Evolutionary conservation across 2,797 vertebrate genomes (phyloP), one percentile per base, ranked within the genome.

Genomic region (Anabas testudineus): DNA sequence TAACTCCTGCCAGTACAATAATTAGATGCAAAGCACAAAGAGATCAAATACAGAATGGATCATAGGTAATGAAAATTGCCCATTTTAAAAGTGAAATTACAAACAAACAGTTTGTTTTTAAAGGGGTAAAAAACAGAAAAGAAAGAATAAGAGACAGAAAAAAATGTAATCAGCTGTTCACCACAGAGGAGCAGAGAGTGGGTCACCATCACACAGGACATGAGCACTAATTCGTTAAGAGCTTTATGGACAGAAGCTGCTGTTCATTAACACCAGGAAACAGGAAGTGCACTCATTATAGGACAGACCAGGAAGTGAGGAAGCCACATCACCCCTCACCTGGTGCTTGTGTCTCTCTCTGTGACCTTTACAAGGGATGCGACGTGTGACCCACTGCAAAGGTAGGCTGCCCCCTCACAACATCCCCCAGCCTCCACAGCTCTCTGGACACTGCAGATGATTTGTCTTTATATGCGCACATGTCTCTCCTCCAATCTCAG

Each of bases 381-480:
- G 97, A 83, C 97, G 96, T 80, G 97, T 99, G 97, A 99, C 95
- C 22, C 97, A 98, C 95, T 98, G 97, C 95, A 97, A 98, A 99
- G 98, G 98, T 99, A 98, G 96, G 97, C 91, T 61, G 96, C 91
- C 61, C 36, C 60, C 56, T 47, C 65, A 22, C 5, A 26, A 47
- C 18, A 18, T 19, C 56, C 68, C 43, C 19, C 7, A 1, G 56
- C 41, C 80, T 81, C 49, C 87, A 90, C 92, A 92, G 94, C 95
- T 95, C 93, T 95, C 93, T 91, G 93, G 78, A 91, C 93, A 88
- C 76, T 71, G 84, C 86, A 60, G 56, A 71, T 88, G 3, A 60
- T 58, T 30, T 41, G 12, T 30, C 54, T 55, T 55, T 42, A 62
- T 41, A 8, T 55, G 13, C 32, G 5, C 13, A 57, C 18, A 24